phyloP scores from a whole-genome alignment of 2,113 vertebrate genomes.

The Prietella phreatophila region DNA sequence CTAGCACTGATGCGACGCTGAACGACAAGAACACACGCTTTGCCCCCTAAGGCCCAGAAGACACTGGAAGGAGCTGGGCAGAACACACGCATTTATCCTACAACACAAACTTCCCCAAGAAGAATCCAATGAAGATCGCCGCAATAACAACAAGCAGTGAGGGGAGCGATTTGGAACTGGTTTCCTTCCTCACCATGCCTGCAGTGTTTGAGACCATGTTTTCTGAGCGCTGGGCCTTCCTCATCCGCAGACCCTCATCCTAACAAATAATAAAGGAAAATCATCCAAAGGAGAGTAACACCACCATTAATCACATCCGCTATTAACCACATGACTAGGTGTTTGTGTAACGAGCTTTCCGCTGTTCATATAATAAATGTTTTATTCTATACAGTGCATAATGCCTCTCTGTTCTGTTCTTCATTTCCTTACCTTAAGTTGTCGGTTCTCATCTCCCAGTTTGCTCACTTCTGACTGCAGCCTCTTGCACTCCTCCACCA shows the following conservation, averaged over 20 bases:
- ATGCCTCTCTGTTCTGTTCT: background rate
- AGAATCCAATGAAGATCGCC: constrained; percentile 92
- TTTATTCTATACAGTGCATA: background rate
- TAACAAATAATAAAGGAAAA: constrained; percentile 48
- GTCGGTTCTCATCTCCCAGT: constrained; percentile 82
- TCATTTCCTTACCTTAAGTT: constrained; percentile 76
- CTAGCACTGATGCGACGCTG: constrained; percentile 81
- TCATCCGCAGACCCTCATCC: constrained; percentile 84
- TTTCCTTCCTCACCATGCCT: constrained; percentile 77
- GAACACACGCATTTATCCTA: constrained; percentile 62
- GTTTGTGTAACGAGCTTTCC: background rate
- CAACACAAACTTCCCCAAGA: constrained; percentile 92
- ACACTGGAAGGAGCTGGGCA: constrained; percentile 40
- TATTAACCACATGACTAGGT: background rate
- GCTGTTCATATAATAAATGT: constrained; percentile 35
- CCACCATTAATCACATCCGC: background rate
- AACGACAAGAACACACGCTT: constrained; percentile 73
- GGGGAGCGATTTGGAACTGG: constrained; percentile 80
- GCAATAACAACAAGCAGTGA: constrained; percentile 88
- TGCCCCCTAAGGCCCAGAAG: constrained; percentile 37
- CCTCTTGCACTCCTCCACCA: constrained; percentile 86
- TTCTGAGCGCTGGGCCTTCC: constrained; percentile 79
- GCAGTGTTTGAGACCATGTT: constrained; percentile 75
- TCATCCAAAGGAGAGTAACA: background rate
- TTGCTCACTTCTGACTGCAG: constrained; percentile 83